These are phyloP conservation scores for Capitella teleta DNA, from an alignment of 1,140 invertebrate genomes.

Conservation along the genomic window DNA sequence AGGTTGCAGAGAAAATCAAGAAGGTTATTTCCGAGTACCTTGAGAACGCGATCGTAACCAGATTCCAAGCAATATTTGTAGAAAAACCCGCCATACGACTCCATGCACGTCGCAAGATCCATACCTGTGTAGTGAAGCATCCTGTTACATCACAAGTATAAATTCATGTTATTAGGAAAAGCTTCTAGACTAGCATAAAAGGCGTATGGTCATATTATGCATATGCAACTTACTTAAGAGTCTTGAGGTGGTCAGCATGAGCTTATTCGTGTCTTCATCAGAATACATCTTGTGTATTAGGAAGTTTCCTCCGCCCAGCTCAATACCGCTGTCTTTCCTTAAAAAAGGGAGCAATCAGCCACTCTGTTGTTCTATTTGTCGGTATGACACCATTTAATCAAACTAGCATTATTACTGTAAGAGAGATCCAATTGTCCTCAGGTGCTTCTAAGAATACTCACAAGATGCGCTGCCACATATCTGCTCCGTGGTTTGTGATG, in stretches of 20 bases:
- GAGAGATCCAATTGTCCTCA: too few species aligned
- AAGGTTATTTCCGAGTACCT: conserved; percentile 8
- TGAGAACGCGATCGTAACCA: conserved; percentile 11
- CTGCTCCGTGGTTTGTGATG: neutral
- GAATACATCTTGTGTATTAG: neutral
- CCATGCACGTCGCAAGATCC: conserved; percentile 71
- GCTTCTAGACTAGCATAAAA: too few species aligned
- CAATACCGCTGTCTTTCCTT: too few species aligned
- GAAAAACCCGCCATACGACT: conserved; percentile 72
- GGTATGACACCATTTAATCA: too few species aligned
- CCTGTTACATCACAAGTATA: too few species aligned
- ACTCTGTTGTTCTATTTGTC: too few species aligned
- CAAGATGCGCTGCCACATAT: conserved; percentile 1
- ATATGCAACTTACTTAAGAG: neutral
- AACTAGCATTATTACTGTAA: too few species aligned
- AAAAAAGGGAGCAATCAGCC: too few species aligned
- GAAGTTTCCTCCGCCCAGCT: conserved; percentile 76
- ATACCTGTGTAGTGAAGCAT: too few species aligned
- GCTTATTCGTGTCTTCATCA: neutral
- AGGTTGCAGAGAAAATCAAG: conserved; percentile 11
- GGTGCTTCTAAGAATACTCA: too few species aligned
- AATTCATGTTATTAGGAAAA: too few species aligned
- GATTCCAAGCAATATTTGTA: conserved; percentile 13
- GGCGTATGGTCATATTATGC: too few species aligned
- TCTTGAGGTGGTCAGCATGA: neutral